Evolutionary conservation across 2,888 invertebrate species (phyloP).

Genomic region (Dynastes grantii): DNA sequence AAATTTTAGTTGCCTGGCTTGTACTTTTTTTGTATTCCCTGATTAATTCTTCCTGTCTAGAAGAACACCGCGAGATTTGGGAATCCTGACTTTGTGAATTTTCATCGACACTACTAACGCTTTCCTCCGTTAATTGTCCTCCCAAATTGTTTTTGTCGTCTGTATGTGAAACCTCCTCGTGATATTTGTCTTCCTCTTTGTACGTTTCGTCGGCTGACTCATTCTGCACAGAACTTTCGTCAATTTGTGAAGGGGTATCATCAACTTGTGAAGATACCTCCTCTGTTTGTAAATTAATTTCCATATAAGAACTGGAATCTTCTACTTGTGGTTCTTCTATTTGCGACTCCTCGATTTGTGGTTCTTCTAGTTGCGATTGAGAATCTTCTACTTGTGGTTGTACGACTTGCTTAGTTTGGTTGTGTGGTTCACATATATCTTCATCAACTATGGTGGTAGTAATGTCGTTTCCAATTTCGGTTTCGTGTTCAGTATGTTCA

Average conservation of each 20-base stretch:
- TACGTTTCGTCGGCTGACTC: constrained; percentile 16
- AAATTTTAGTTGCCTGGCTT: constrained; percentile 58
- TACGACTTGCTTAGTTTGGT: background rate
- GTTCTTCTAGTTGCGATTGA: constrained; percentile 1
- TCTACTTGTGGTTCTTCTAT: constrained; percentile 21
- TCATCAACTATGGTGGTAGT: background rate
- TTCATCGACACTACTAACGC: constrained; percentile 44
- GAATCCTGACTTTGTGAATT: constrained; percentile 56
- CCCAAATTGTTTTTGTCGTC: constrained; percentile 47
- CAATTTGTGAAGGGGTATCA: constrained; percentile 30
- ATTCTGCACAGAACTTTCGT: constrained; percentile 36
- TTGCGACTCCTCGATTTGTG: background rate
- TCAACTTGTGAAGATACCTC: constrained; percentile 27
- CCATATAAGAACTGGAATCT: constrained; percentile 39
- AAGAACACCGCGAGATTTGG: constrained; percentile 58
- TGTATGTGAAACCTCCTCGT: constrained; percentile 33
- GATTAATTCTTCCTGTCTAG: constrained; percentile 34
- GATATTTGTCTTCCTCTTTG: constrained; percentile 30
- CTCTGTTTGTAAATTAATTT: constrained; percentile 43
- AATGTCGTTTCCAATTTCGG: background rate
- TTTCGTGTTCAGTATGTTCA: constrained; percentile 12
- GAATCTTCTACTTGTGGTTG: background rate
- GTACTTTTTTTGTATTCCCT: constrained; percentile 28
- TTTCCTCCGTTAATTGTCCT: constrained; percentile 25
- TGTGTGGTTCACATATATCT: background rate